Evolutionary conservation across 2,888 invertebrate genomes (phyloP).

Genomic region (Physocephala rufipes): DNA sequence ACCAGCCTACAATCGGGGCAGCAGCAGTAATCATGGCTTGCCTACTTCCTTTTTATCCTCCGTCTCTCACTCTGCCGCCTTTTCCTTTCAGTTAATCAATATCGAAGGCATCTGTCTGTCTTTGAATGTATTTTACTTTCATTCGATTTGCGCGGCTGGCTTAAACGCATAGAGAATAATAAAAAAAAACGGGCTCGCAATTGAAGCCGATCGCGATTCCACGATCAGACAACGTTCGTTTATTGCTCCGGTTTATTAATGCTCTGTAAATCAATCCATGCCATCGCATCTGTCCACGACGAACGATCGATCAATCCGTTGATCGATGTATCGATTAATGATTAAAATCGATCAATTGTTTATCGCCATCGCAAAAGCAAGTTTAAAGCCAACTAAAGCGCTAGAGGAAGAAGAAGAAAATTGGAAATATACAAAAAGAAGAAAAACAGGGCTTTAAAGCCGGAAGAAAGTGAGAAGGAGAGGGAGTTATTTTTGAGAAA

Average conservation of each 20-base stretch:
- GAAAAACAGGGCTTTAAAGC: background rate
- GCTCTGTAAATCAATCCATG: constrained; percentile 11
- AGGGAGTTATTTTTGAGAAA: no score
- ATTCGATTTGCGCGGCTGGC: constrained; percentile 23
- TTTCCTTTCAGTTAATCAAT: constrained; percentile 16
- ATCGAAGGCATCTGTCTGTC: constrained; percentile 24
- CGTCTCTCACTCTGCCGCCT: no score
- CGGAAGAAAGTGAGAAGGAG: no score
- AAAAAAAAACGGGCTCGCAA: background rate
- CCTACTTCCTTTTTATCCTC: no score
- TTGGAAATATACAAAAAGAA: background rate
- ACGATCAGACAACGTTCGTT: background rate
- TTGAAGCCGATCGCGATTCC: background rate
- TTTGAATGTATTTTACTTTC: constrained; percentile 18
- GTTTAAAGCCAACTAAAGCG: no score
- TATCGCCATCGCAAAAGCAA: constrained; percentile 28
- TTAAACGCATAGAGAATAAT: no score
- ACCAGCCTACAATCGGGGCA: no score
- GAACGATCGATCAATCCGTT: constrained; percentile 4
- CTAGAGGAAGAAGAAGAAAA: background rate
- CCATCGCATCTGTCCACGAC: background rate
- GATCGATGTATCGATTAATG: constrained; percentile 17
- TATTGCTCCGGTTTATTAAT: background rate
- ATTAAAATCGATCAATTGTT: constrained; percentile 12
- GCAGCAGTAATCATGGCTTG: background rate